Evolutionary conservation across 2,113 vertebrate genomes (phyloP).

Genomic region (Condylura cristata): DNA sequence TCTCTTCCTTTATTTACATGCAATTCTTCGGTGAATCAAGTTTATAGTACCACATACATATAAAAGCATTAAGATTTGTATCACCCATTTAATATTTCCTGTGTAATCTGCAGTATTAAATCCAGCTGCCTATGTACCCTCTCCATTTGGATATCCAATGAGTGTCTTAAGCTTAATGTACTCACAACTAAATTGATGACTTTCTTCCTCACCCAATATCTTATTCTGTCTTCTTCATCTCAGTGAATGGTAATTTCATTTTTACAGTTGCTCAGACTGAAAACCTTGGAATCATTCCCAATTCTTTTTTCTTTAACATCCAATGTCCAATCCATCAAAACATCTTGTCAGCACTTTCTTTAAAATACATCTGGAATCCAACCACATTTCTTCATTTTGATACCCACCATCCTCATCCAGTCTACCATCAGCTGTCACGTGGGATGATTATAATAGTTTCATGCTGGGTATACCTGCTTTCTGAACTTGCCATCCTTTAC

Average conservation of each 20-base stretch:
- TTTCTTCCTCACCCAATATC: neutral
- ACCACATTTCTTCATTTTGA: slow-evolving; percentile 33
- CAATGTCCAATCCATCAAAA: slow-evolving; percentile 39
- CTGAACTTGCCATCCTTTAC: neutral
- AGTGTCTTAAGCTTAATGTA: neutral
- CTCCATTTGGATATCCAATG: neutral
- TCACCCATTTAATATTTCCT: neutral
- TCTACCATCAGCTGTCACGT: neutral
- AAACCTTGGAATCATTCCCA: slow-evolving; percentile 4
- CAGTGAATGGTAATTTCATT: slow-evolving; percentile 13
- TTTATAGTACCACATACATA: neutral
- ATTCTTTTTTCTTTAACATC: slow-evolving; percentile 45
- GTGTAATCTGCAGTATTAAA: neutral
- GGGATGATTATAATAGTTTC: slow-evolving; percentile 8
- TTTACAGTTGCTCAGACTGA: slow-evolving; percentile 8
- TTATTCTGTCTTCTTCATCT: neutral
- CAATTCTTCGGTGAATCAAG: neutral
- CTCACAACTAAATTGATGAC: neutral
- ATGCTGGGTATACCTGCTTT: neutral
- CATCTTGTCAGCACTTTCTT: slow-evolving; percentile 17
- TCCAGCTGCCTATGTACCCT: neutral
- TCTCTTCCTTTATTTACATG: neutral
- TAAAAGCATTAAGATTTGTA: neutral
- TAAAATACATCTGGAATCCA: slow-evolving; percentile 38
- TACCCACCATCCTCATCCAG: neutral